Percentiles rank a stretch among this genome's conserved stretches.
These are phyloP conservation scores for Paratrypauchen microcephalus DNA, from an alignment of 2,797 vertebrate species.

Conservation along the genomic window DNA sequence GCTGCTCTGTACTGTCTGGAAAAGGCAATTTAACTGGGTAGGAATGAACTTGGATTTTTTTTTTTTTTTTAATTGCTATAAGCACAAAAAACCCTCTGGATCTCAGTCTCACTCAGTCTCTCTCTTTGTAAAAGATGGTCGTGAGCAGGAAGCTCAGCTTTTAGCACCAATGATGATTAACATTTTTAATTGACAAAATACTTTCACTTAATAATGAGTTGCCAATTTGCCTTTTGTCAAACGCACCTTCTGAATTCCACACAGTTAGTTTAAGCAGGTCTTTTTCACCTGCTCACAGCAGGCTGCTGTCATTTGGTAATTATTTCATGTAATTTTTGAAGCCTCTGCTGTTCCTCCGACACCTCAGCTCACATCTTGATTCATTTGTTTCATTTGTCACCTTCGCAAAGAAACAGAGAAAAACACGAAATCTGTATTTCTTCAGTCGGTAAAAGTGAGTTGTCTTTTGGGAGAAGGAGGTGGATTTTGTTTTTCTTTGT, in stretches of 20 bases:
- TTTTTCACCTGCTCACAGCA: background rate
- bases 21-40: too few relatives aligned
- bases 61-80: too few relatives aligned
- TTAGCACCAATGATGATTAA: constrained; percentile 6
- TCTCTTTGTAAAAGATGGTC: background rate
- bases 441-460: background rate
- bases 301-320: background rate
- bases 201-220: constrained; percentile 2
- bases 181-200: background rate
- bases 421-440: background rate
- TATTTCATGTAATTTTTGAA: background rate
- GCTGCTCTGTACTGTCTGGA: too few relatives aligned
- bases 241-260: background rate
- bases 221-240: background rate
- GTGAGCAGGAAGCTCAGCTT: constrained; percentile 5
- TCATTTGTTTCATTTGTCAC: background rate
- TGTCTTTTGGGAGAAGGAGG: too few relatives aligned
- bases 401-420: background rate
- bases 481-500: too few relatives aligned
- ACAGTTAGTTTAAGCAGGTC: background rate
- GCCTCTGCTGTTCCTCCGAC: background rate
- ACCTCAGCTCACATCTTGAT: background rate
- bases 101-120: background rate
- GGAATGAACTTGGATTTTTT: too few relatives aligned
- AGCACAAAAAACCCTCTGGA: background rate